Evolutionary conservation across 2,113 vertebrate genomes (phyloP).

Genomic region (Callipepla squamata): DNA sequence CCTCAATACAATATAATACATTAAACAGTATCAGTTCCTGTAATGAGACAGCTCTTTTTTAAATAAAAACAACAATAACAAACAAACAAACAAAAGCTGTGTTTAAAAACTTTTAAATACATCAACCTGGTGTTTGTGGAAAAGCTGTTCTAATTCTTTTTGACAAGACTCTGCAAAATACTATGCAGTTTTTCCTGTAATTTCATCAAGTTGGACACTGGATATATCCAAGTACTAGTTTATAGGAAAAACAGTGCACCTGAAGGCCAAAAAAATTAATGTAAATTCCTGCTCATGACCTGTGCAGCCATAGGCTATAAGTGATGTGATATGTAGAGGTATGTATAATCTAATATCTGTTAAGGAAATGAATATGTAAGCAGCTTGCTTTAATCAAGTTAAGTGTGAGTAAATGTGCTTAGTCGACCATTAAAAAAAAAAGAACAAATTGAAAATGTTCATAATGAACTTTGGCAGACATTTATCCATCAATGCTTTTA

Average conservation of each 20-base stretch:
- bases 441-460: neutral
- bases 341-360: constrained; percentile 12
- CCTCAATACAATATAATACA: neutral
- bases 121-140: neutral
- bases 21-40: neutral
- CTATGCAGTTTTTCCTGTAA: neutral
- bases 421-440: neutral
- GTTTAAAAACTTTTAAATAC: neutral
- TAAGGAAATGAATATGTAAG: neutral
- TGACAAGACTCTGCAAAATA: constrained; percentile 44
- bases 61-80: too few relatives aligned
- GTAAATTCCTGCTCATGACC: constrained; percentile 16
- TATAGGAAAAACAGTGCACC: neutral
- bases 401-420: neutral
- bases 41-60: neutral
- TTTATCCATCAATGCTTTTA: neutral
- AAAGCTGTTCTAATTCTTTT: constrained; percentile 9
- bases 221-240: neutral
- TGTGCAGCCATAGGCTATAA: neutral
- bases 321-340: constrained; percentile 11
- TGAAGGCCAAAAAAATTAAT: constrained; percentile 19
- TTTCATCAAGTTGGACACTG: constrained; percentile 9
- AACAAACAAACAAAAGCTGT: neutral
- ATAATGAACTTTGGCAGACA: neutral
- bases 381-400: neutral